Evolutionary conservation across 2,797 vertebrate genomes (phyloP), one percentile per base, ranked within the genome.

Genomic region (Numenius phaeopus): DNA sequence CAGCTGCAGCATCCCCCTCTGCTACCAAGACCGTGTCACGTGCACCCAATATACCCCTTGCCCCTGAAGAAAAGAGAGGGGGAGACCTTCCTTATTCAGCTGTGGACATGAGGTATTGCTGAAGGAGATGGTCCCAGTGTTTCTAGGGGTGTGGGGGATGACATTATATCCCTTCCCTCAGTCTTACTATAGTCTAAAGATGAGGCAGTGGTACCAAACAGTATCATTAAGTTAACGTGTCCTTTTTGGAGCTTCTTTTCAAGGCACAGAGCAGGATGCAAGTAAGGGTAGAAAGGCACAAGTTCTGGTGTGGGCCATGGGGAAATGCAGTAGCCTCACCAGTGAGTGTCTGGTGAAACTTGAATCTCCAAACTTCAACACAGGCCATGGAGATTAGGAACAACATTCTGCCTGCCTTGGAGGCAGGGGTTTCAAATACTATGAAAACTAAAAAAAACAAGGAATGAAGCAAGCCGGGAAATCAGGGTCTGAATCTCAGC

Each of bases 381-480:
- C 8, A 0, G 29, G 39, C 23, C 26, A 23, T 50, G 32, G 32
- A 76, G 73, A 59, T 82, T 24, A n/a, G 26, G 11, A 96, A 6
- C 10, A 29, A 14, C 50, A 21, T 77, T 86, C 62, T 89, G 34
- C 5, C 23, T 76, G 49, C 6, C 15, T 71, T 89, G 69, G 27
- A 40, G 24, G 55, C 17, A 37, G 7, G 5, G 3, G 1, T 23
- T 93, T 90, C 46, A 44, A 76, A 54, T 58, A 61, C 21, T 1
- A 0, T 42, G 24, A 69, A 76, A 86, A 57, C 0, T 4, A 52
- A 65, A 87, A 87, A 87, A 75, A 82, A 34, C 44, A 67, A 83
- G 14, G 14, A 71, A 27, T 78, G 73, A 95, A 90, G 52, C 66
- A 87, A 83, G n/a, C 26, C 21, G 16, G 52, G 72, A 86, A 64